Base-by-base conservation (phyloP, 2,888 invertebrate genomes). In the Augiades crinisus region DNA sequence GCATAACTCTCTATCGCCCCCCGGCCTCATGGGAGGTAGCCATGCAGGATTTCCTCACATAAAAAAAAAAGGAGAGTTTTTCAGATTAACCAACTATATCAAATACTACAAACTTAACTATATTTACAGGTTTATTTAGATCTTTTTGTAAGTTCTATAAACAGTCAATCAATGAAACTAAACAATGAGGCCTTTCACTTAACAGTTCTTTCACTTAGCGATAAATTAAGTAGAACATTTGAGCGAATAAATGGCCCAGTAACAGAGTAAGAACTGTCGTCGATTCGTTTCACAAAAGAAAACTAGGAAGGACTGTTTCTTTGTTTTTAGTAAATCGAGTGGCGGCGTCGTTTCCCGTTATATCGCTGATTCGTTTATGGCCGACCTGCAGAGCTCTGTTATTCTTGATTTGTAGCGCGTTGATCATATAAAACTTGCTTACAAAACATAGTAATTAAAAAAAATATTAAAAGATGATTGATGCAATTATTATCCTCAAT, bases 291-390 rank as follows among this genome's bases (percentile, higher is more conserved):
- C 75, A 78, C 84, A 84, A 83, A 83, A 86, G 83, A 81, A 84
- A 85, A 80, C 81, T 78, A 77, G 76, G 70, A 66, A 69, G 72
- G 75, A 66, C 72, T 68, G 55, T 75, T 80, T 78, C 86, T 84
- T 85, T 86, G 86, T 87, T 87, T 84, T 85, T 81, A 75, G 71
- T 78, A 81, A 84, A 85, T 84, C 81, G 84, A 84, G 80, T 81
- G 77, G 78, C 69, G 70, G 63, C 74, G 78, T 75, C 82, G 82
- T 85, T 85, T 85, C 82, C 83, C 72, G 75, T 78, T 87, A 86
- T 83, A 83, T 83, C 82, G 82, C 76, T 84, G 84, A 87, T 84
- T 82, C 87, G 70, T 88, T 87, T 83, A 86, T 81, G 64, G 81
- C 72, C 68, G 71, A 66, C 67, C 75, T 74, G 75, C 70, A 72